Base-by-base conservation (phyloP, 1,140 invertebrate species). In the Leptopilina boulardi region DNA sequence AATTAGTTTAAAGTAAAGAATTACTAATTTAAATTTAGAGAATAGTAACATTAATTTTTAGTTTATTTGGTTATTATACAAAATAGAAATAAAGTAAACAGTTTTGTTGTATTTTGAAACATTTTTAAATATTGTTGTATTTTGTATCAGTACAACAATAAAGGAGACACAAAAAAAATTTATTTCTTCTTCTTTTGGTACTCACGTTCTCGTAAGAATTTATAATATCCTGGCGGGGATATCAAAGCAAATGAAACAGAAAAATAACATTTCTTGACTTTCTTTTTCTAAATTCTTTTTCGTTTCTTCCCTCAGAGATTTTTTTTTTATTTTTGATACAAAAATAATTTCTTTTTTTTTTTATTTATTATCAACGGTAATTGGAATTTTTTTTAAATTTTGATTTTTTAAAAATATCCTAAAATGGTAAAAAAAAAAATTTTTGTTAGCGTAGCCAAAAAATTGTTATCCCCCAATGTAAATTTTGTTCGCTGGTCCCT, bases 171-270 rank as follows among this genome's bases (percentile, higher is more conserved):
- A 66, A 59, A 74, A 15, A 10, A 21, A 34, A 3, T 6, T 51
- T 18, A 9, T 59, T 76, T 84, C 77, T 74, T 77, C 76, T 80
- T 75, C 71, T 71, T n/a, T n/a, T 77, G 74, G 84, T 87, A 87
- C 86, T 87, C 84, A 87, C 86, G 86, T 87, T 85, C 83, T 74
- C 82, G 82, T 85, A 82, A 82, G 83, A 87, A 84, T 81, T 84
- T 85, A 85, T 82, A 86, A 87, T 85, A 85, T 87, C 84, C 86
- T 87, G 83, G 80, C 79, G 79, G 82, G 79, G 74, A 80, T 78
- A 85, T 79, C 75, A 86, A 85, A 83, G 81, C 79, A 80, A 85
- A 86, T 87, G 85, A 79, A 87, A 87, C 85, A 87, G 83, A 86
- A 85, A 86, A 81, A 79, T 19, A 18, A 26, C 2, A n/a, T 66